Base-by-base conservation (phyloP, 2,888 invertebrate species). In the Papilio protenor region DNA sequence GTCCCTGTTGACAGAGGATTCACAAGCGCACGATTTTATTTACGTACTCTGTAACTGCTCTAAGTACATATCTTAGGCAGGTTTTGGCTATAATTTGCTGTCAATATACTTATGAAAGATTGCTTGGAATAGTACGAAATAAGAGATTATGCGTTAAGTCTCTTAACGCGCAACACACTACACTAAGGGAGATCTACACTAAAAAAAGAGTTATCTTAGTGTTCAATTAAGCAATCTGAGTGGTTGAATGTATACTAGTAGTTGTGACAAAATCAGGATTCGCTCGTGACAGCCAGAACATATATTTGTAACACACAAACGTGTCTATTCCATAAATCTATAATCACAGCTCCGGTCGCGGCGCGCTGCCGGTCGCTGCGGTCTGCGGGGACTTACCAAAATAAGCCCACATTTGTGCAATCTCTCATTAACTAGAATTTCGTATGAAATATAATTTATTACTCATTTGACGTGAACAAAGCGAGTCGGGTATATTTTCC, bases 341-440 rank as follows among this genome's bases (percentile, higher is more conserved):
- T 71, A 52, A 71, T 71, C 52, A 71, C 49, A 18, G 71, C 49
- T 27, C 21, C 45, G 66, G 66, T 49, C 27, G 71, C 49, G 27
- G 49, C 27, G 27, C 71, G 23, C 47, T 27, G 47, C 23, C 69
- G 69, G 69, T 4, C 69, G 16, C 16, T 71, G 71, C 71, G 71
- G 71, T 52, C 71, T 21, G 71, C 49, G 23, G 71, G 71, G 71
- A 71, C n/a, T 71, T 49, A 23, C 71, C 49, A 27, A 47, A 71
- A 71, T 71, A 71, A 52, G 71, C 71, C 71, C 23, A 49, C 49
- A 71, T 71, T 71, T 71, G 71, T 52, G 23, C 66, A 40, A 71
- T 49, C 27, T 71, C 71, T 71, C 71, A 23, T 71, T 49, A 52
- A 52, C 71, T 71, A 49, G 27, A 71, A 47, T 71, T 71, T 49